Percentiles rank a stretch among this genome's conserved stretches.
Conservation (phyloP, 2,797 vertebrate species). For the Phoebastria nigripes region DNA sequence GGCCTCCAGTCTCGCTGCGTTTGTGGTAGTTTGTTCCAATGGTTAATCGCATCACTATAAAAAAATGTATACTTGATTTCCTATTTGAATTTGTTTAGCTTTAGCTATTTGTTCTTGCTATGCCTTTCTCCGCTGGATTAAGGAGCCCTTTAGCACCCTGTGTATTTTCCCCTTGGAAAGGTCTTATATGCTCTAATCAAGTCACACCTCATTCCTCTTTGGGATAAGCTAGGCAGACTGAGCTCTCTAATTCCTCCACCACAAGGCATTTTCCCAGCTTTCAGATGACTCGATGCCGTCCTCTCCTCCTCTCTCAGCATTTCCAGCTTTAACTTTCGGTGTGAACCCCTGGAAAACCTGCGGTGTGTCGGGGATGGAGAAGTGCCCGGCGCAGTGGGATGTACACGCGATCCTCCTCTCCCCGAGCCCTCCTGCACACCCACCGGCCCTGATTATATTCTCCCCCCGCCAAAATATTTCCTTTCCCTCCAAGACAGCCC, state of each 20-base stretch:
- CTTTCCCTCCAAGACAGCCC: background rate
- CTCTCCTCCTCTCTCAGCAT: too few relatives aligned
- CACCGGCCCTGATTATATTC: background rate
- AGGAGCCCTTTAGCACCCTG: background rate
- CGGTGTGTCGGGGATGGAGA: accelerated
- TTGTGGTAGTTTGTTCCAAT: background rate
- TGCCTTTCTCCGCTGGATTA: background rate
- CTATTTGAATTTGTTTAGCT: background rate
- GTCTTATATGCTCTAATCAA: background rate
- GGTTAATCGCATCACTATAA: background rate
- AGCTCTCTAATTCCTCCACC: background rate
- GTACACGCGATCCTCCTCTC: accelerated
- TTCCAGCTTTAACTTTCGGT: background rate
- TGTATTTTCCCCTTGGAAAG: background rate
- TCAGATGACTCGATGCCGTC: accelerated
- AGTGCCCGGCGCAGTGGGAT: accelerated
- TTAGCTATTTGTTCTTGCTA: background rate
- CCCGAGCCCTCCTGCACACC: background rate
- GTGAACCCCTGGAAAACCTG: background rate
- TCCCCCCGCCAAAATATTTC: background rate
- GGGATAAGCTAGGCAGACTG: background rate
- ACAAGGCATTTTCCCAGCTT: background rate
- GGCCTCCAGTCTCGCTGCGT: accelerated
- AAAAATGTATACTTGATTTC: background rate
- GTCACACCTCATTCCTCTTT: background rate